A percentile compares a stretch with the other conserved stretches of the same genome.
Evolutionary conservation across 2,113 vertebrate species (phyloP).

Genomic region (Rutilus rutilus): DNA sequence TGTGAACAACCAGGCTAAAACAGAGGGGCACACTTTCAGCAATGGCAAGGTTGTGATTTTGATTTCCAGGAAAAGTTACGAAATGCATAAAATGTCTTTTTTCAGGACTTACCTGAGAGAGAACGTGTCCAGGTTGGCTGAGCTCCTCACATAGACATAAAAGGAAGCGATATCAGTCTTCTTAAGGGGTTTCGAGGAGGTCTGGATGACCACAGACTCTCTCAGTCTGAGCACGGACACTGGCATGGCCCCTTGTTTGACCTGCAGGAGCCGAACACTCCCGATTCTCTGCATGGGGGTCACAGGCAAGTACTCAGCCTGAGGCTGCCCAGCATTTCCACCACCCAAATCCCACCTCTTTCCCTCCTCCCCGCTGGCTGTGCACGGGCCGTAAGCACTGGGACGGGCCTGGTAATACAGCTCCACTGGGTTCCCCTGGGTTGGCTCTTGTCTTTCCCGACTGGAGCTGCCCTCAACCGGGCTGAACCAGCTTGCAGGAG

Average conservation of each 20-base stretch:
- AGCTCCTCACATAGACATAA: slow-evolving; percentile 81
- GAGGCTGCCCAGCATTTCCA: slow-evolving; percentile 65
- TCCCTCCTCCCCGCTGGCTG: slow-evolving; percentile 59
- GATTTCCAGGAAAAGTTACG: neutral
- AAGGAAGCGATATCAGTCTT: slow-evolving; percentile 86
- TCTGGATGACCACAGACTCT: slow-evolving; percentile 80
- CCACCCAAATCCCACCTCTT: slow-evolving; percentile 29
- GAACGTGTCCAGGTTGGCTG: slow-evolving; percentile 84
- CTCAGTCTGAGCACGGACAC: slow-evolving; percentile 84
- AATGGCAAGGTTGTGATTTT: neutral
- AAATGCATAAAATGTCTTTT: neutral
- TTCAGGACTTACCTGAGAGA: slow-evolving; percentile 84
- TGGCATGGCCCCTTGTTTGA: slow-evolving; percentile 72
- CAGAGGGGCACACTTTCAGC: neutral
- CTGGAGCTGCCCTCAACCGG: slow-evolving; percentile 76
- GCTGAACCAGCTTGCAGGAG: slow-evolving; percentile 81
- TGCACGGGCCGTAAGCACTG: slow-evolving; percentile 75
- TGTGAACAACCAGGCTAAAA: too few species aligned
- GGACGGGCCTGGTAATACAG: slow-evolving; percentile 85
- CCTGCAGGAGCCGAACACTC: slow-evolving; percentile 87
- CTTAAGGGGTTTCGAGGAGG: slow-evolving; percentile 78
- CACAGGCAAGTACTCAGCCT: slow-evolving; percentile 75
- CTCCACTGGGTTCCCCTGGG: slow-evolving; percentile 83
- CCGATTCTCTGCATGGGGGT: slow-evolving; percentile 89
- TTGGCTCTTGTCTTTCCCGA: slow-evolving; percentile 73